Percentiles rank a stretch among this genome's conserved stretches.
These are phyloP conservation scores for Aplidium turbinatum DNA, from an alignment of 23 tunicate species.

Conservation along the genomic window DNA sequence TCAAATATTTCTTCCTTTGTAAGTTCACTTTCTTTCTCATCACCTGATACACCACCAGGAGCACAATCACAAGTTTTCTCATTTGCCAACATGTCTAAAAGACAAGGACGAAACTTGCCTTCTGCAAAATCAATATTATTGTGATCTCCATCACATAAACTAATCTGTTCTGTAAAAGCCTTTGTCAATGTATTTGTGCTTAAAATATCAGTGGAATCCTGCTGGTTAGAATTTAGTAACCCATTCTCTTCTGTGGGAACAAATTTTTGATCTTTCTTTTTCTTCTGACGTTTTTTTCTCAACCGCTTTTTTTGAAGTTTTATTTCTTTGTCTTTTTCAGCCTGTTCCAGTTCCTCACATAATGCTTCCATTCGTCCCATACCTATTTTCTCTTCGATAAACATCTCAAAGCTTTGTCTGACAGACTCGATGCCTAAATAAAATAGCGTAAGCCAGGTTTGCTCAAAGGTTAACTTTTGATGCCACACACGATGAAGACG, in stretches of 20 bases:
- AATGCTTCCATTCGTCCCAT: conserved; percentile 66
- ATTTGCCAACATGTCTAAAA: conserved; percentile 32
- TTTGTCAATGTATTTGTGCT: neutral
- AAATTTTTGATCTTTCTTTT: conserved; percentile 25
- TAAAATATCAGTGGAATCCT: neutral
- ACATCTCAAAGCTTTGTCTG: conserved; percentile 64
- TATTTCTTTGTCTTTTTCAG: conserved; percentile 29
- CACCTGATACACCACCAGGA: conserved; percentile 23
- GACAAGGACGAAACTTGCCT: conserved; percentile 23
- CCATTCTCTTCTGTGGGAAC: neutral
- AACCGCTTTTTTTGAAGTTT: conserved; percentile 39
- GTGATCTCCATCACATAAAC: neutral
- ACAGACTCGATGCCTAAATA: conserved; percentile 62
- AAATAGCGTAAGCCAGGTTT: conserved; percentile 76
- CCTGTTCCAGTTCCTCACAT: conserved; percentile 68
- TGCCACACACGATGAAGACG: conserved; percentile 81
- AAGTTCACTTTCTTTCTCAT: conserved; percentile 31
- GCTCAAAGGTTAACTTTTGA: conserved; percentile 55
- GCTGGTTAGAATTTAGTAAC: no score
- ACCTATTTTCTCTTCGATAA: conserved; percentile 43
- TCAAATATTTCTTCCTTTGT: conserved; percentile 77
- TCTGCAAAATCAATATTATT: neutral
- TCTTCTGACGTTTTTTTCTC: conserved; percentile 44
- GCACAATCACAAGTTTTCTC: conserved; percentile 23
- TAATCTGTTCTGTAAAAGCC: neutral